Evolutionary conservation across 2,888 invertebrate genomes (phyloP).

Genomic region (Melikaiella ostensackeni): DNA sequence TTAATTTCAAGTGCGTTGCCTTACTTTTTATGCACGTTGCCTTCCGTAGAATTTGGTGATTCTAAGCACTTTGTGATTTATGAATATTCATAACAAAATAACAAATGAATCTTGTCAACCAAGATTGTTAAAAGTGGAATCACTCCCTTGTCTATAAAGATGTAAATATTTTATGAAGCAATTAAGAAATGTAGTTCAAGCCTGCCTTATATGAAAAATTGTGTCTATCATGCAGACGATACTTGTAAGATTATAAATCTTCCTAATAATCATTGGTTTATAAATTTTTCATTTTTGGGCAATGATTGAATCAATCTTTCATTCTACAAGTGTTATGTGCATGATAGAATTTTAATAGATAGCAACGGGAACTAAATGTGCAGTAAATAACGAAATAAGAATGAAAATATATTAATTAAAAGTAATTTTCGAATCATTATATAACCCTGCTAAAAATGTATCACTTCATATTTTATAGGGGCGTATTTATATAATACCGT

Average conservation of each 20-base stretch:
- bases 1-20: constrained; percentile 15
- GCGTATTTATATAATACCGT: constrained; percentile 33
- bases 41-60: constrained; percentile 41
- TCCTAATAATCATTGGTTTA: too few species aligned
- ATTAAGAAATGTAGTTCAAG: not conserved
- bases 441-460: not conserved
- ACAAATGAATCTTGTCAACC: not conserved
- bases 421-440: not conserved
- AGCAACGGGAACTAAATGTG: constrained; percentile 5
- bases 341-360: not conserved
- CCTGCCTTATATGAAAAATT: constrained; percentile 23
- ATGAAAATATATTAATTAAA: not conserved
- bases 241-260: not conserved
- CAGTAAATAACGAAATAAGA: not conserved
- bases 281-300: too few species aligned
- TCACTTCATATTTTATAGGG: not conserved
- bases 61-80: constrained; percentile 46
- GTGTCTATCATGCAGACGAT: not conserved
- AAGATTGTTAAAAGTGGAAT: not conserved
- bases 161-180: constrained; percentile 2
- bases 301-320: not conserved
- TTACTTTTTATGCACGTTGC: constrained; percentile 41
- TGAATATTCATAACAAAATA: constrained; percentile 37
- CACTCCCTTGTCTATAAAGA: not conserved
- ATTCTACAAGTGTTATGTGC: not conserved